Evolutionary conservation across 1,140 invertebrate species (phyloP).

Genomic region (Homalodisca vitripennis): DNA sequence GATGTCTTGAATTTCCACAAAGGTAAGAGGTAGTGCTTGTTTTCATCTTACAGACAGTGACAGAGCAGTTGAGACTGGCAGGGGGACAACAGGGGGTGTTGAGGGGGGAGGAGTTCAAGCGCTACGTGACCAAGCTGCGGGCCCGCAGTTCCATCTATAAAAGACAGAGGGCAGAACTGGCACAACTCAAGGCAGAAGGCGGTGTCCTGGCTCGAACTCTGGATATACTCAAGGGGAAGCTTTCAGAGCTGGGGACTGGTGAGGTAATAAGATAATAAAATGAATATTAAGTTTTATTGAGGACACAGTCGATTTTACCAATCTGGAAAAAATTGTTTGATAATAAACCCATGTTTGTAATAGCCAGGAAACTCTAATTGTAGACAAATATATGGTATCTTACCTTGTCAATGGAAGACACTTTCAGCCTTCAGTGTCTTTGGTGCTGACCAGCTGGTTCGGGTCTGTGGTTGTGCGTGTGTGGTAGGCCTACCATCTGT

Average conservation of each 20-base stretch:
- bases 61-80: constrained; percentile 53
- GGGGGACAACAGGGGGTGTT: constrained; percentile 60
- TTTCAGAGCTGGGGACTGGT: neutral
- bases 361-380: too few species aligned
- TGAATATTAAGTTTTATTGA: neutral
- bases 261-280: constrained; percentile 17
- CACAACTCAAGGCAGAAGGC: constrained; percentile 67
- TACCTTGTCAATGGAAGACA: too few species aligned
- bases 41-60: constrained; percentile 29
- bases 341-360: neutral
- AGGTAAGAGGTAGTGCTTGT: too few species aligned
- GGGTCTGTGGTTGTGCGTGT: too few species aligned
- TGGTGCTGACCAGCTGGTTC: too few species aligned
- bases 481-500: too few species aligned
- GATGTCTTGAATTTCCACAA: too few species aligned
- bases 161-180: constrained; percentile 68
- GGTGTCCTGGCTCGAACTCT: constrained; percentile 63
- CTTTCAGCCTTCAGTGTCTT: too few species aligned
- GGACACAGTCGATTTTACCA: neutral
- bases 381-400: too few species aligned
- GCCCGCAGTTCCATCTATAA: constrained; percentile 80
- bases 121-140: constrained; percentile 74
- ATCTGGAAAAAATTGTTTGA: neutral
- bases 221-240: constrained; percentile 53
- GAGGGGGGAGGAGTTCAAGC: constrained; percentile 79